Evolutionary conservation across 2,888 invertebrate species (phyloP).

Genomic region (Eristalinus sepulchralis): DNA sequence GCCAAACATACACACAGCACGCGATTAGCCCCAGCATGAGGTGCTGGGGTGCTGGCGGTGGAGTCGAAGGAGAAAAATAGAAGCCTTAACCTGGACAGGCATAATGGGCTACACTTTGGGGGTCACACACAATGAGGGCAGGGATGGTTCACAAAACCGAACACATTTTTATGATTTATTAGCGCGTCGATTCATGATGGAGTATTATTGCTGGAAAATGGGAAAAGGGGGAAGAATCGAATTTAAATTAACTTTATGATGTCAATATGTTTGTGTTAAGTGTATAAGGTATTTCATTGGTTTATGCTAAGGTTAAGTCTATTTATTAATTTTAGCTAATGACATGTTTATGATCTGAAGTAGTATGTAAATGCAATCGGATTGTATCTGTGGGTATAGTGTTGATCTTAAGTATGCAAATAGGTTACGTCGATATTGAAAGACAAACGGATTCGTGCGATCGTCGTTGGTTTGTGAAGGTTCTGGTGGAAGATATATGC

Average conservation of each 20-base stretch:
- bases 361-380: constrained; percentile 28
- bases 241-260: constrained; percentile 43
- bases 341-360: constrained; percentile 28
- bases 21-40: constrained; percentile 62
- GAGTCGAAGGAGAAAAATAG: constrained; percentile 16
- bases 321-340: constrained; percentile 43
- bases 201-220: constrained; percentile 42
- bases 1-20: constrained; percentile 40
- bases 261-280: constrained; percentile 36
- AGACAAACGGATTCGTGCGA: background rate
- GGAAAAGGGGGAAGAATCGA: constrained; percentile 29
- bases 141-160: constrained; percentile 22
- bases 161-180: constrained; percentile 60
- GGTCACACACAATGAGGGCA: constrained; percentile 34
- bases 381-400: constrained; percentile 5
- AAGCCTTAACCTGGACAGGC: constrained; percentile 35
- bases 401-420: constrained; percentile 17
- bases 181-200: constrained; percentile 61
- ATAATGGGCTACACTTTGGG: constrained; percentile 43
- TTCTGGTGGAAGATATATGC: background rate
- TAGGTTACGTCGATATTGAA: constrained; percentile 37
- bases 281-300: constrained; percentile 44
- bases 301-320: constrained; percentile 27
- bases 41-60: constrained; percentile 45
- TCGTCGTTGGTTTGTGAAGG: constrained; percentile 29